Conservation (phyloP, 2,113 vertebrate genomes). For the Hirundichthys speculiger region DNA sequence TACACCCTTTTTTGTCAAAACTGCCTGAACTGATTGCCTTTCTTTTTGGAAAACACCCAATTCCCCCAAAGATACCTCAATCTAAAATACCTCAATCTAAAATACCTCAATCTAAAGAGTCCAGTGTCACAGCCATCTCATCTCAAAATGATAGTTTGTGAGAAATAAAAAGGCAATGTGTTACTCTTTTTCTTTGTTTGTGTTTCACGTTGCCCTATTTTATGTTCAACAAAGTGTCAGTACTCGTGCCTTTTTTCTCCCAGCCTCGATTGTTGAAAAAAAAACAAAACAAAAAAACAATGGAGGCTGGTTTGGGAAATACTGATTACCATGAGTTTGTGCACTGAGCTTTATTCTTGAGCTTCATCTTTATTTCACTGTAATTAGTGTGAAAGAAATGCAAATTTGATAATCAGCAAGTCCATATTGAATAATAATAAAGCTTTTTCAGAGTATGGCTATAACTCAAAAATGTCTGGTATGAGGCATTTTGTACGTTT, state of each 20-base stretch:
- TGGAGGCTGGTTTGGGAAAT: no score
- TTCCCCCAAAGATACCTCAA: no score
- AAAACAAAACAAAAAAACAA: no score
- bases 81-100: no score
- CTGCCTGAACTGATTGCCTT: no score
- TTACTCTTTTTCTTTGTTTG: no score
- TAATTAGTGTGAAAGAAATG: neutral
- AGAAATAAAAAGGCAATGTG: no score
- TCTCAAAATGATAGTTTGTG: no score
- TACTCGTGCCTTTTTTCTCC: neutral
- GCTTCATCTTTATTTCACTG: neutral
- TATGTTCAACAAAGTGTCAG: neutral
- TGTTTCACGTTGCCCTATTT: no score
- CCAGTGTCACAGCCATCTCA: neutral
- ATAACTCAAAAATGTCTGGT: neutral
- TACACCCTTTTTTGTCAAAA: neutral
- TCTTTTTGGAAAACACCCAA: no score
- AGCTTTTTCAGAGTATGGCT: neutral
- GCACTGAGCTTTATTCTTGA: slow-evolving; percentile 21
- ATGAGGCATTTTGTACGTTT: neutral
- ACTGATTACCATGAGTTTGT: no score
- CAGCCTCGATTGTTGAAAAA: neutral
- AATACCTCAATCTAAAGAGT: neutral
- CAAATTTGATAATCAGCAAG: neutral
- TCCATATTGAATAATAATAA: neutral